phyloP scores from a whole-genome alignment of 2,113 vertebrate species.

The Serinus canaria region DNA sequence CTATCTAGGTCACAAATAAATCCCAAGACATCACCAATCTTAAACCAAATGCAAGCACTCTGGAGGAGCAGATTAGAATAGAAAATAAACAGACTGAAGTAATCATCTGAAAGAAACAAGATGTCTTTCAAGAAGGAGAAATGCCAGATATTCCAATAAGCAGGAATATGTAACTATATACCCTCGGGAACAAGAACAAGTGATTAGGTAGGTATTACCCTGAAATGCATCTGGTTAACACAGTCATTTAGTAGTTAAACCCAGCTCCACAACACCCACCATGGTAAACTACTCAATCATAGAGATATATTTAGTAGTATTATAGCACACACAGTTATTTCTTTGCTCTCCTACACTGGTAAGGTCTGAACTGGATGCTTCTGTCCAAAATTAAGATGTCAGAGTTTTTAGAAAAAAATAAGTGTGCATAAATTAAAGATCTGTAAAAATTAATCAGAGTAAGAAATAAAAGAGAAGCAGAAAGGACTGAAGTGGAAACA shows the following conservation, averaged over 20 bases:
- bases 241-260: background rate
- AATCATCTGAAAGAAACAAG: background rate
- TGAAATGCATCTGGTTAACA: background rate
- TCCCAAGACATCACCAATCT: background rate
- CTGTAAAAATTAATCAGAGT: background rate
- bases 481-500: background rate
- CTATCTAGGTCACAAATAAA: slow-evolving; percentile 7
- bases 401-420: background rate
- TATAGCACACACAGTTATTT: background rate
- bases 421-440: background rate
- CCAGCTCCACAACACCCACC: background rate
- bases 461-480: background rate
- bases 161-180: background rate
- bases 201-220: background rate
- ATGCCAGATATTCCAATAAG: background rate
- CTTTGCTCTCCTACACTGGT: background rate
- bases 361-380: background rate
- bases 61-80: background rate
- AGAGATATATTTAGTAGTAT: background rate
- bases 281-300: background rate
- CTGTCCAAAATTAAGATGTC: background rate
- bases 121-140: background rate
- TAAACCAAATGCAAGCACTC: background rate
- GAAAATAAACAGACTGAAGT: background rate
- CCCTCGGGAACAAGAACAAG: background rate